These are phyloP conservation scores for Ariopsis seemanni DNA, from an alignment of 2,113 vertebrate genomes.

Conservation along the genomic window DNA sequence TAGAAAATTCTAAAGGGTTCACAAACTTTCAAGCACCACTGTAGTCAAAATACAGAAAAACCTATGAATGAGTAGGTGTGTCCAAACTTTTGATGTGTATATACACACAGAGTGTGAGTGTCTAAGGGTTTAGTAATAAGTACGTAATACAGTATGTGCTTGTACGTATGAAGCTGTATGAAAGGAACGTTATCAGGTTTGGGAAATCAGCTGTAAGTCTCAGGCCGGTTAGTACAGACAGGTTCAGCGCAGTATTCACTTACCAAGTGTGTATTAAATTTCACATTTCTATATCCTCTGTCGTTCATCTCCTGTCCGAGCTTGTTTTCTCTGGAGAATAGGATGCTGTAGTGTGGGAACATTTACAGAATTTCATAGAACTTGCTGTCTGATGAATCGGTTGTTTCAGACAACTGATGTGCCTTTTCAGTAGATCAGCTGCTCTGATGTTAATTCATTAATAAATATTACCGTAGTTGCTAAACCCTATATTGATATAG, in stretches of 20 bases:
- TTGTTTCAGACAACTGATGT: neutral
- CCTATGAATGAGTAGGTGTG: too few relatives aligned
- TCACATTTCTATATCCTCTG: neutral
- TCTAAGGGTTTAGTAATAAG: neutral
- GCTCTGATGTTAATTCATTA: neutral
- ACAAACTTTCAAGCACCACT: too few relatives aligned
- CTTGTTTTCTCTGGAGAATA: slow-evolving; percentile 5
- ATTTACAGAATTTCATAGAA: neutral
- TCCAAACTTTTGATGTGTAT: too few relatives aligned
- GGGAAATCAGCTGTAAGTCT: slow-evolving; percentile 2
- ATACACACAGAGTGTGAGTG: too few relatives aligned
- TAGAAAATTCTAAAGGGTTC: too few relatives aligned
- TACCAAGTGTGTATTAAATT: neutral
- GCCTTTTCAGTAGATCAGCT: neutral
- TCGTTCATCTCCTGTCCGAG: slow-evolving; percentile 6
- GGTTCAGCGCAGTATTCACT: slow-evolving; percentile 8
- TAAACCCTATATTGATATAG: neutral
- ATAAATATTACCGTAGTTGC: neutral
- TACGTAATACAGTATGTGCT: neutral
- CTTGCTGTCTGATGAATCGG: neutral
- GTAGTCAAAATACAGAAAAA: too few relatives aligned
- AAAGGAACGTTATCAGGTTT: neutral
- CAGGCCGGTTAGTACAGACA: neutral
- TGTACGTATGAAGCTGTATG: neutral
- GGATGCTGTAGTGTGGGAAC: neutral